Evolutionary conservation across 2,797 vertebrate genomes (phyloP).

Genomic region (Lerista edwardsae): DNA sequence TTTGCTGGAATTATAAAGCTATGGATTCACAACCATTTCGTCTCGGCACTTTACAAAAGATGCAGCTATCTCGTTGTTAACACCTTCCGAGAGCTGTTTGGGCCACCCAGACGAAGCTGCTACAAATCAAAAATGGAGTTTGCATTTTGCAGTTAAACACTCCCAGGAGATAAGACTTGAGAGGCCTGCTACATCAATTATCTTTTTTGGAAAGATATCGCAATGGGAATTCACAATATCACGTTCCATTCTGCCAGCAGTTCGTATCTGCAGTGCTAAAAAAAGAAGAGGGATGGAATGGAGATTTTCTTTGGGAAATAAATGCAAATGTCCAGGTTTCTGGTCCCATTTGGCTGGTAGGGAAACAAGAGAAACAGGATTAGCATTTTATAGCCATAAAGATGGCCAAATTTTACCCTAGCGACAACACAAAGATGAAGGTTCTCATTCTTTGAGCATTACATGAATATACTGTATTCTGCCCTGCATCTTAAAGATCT

Average conservation of each 20-base stretch:
- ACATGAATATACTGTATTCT: neutral
- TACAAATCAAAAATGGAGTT: slow-evolving; percentile 71
- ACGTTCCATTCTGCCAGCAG: slow-evolving; percentile 54
- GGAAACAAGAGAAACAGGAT: neutral
- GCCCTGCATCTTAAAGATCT: neutral
- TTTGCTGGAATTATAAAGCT: slow-evolving; percentile 61
- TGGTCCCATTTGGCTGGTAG: neutral
- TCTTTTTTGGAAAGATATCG: slow-evolving; percentile 64
- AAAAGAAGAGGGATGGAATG: slow-evolving; percentile 40
- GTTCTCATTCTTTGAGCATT: neutral
- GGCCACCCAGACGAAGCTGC: slow-evolving; percentile 78
- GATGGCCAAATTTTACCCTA: neutral
- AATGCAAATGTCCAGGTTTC: slow-evolving; percentile 9
- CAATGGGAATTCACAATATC: slow-evolving; percentile 45
- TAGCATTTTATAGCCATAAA: neutral
- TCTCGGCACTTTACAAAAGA: slow-evolving; percentile 65
- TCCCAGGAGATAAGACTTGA: slow-evolving; percentile 71
- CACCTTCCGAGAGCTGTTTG: slow-evolving; percentile 62
- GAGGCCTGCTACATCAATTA: slow-evolving; percentile 67
- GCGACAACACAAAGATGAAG: neutral
- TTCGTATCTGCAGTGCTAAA: slow-evolving; percentile 50
- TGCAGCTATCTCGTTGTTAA: slow-evolving; percentile 70
- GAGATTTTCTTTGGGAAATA: slow-evolving; percentile 31
- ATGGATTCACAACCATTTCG: slow-evolving; percentile 46
- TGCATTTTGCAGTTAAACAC: slow-evolving; percentile 63